Percentiles rank a stretch among this genome's conserved stretches.
phyloP scores from a whole-genome alignment of 2,797 vertebrate species.

The Thamnophis elegans region DNA sequence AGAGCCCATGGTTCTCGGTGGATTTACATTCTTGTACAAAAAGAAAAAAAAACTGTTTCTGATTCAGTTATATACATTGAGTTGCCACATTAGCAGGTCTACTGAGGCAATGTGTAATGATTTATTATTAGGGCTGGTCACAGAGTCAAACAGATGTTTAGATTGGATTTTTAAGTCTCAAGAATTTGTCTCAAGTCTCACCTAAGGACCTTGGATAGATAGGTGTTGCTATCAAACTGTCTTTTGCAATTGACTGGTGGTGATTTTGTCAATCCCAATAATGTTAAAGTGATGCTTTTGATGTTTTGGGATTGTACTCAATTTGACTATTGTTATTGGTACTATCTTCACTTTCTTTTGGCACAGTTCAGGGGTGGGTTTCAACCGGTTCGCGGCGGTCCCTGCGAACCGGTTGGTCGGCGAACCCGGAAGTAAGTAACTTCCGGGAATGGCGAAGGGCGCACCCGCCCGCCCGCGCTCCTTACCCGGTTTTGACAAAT shows the following conservation, averaged over 20 bases:
- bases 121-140: background rate
- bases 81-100: slow-evolving; percentile 49
- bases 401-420: no score
- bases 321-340: background rate
- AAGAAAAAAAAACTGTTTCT: slow-evolving; percentile 43
- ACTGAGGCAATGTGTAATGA: slow-evolving; percentile 39
- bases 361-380: no score
- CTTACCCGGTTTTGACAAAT: no score
- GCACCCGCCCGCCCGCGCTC: no score
- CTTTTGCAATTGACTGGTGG: background rate
- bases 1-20: slow-evolving; percentile 46
- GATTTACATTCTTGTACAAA: slow-evolving; percentile 43
- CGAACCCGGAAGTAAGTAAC: no score
- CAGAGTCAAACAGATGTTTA: background rate
- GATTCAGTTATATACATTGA: slow-evolving; percentile 56
- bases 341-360: background rate
- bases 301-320: background rate
- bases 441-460: no score
- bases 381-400: no score
- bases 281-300: background rate
- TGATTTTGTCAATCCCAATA: background rate
- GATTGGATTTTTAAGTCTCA: background rate
- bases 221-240: background rate
- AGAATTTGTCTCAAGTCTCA: background rate
- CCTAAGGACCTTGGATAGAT: background rate